Base-by-base conservation (phyloP, 2,888 invertebrate genomes). In the Seira ritae region DNA sequence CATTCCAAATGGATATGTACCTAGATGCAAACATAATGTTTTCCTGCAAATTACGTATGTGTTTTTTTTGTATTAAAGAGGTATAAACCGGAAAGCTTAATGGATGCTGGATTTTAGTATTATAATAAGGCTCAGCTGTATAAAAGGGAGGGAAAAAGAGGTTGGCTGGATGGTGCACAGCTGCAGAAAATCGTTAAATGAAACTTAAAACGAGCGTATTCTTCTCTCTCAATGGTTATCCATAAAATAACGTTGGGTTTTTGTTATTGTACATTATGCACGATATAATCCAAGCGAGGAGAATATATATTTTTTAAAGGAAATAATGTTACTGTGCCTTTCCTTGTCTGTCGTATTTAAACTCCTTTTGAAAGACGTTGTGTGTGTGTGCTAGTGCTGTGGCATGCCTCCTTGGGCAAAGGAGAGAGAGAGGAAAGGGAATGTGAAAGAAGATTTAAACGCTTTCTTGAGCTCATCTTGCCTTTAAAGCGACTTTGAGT, bases 161-260 rank as follows among this genome's bases (percentile, higher is more conserved):
- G 12, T 4, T 42, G 42, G 42, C 66, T n/a, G n/a, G n/a, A 65
- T 65, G 76, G 76, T 82, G 76, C 81, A 82, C 81, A 82, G 81
- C 81, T 82, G 81, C 81, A 82, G 81, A 76, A 82, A 82, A 82
- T 82, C 72, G 81, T 82, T 82, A 82, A 82, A 82, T 82, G 81
- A 82, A 82, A 82, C 81, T 76, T 76, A 82, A 82, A 82, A 76
- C 81, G 76, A 77, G 76, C 74, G 69, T 65, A 80, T 72, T 74
- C 74, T 71, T 24, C 55, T 65, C 22, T 78, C 70, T 68, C 37
- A 37, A 68, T n/a, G 23, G 42, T 42, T 42, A 42, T 42, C 42
- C 42, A 42, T 42, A 42, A 42, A 42, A 42, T 42, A 42, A 72
- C 12, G 66, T 66, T 73, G 73, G 73, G 67, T 73, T 78, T 78